Conservation (phyloP, 2,797 vertebrate species). For the Spondyliosoma cantharus region DNA sequence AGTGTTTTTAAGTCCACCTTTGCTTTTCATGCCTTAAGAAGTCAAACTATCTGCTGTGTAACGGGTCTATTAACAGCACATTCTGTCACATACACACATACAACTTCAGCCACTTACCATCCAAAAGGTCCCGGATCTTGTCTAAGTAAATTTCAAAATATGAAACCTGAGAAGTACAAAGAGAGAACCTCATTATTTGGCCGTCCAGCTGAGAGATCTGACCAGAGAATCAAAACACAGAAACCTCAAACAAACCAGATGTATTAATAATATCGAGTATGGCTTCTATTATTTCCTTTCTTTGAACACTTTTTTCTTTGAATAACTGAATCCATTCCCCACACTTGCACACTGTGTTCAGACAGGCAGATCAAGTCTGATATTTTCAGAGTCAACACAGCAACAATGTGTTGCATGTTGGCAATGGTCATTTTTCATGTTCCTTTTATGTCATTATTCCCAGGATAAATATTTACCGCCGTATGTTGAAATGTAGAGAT, state of each 20-base stretch:
- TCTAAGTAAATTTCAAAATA: slow-evolving; percentile 99
- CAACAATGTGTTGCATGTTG: not conserved
- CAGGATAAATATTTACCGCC: not conserved
- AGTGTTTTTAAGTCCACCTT: too few relatives aligned
- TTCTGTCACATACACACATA: not conserved
- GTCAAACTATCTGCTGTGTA: too few relatives aligned
- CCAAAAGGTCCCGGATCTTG: slow-evolving; percentile 98
- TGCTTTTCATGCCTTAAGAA: too few relatives aligned
- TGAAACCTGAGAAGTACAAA: slow-evolving; percentile 88
- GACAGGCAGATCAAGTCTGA: not conserved
- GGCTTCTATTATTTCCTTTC: not conserved
- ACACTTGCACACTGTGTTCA: not conserved
- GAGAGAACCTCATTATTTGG: slow-evolving; percentile 5
- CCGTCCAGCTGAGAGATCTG: not conserved
- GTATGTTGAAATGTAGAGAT: not conserved
- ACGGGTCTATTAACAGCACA: not conserved
- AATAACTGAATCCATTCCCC: not conserved
- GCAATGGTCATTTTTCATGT: not conserved
- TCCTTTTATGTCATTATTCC: not conserved
- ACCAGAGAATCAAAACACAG: not conserved
- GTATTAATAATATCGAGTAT: not conserved
- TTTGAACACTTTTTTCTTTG: not conserved
- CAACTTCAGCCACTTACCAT: slow-evolving; percentile 85
- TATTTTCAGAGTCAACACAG: not conserved
- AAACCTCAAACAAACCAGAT: not conserved